Evolutionary conservation across 2,113 vertebrate species (phyloP).

Genomic region (Azemiops feae): DNA sequence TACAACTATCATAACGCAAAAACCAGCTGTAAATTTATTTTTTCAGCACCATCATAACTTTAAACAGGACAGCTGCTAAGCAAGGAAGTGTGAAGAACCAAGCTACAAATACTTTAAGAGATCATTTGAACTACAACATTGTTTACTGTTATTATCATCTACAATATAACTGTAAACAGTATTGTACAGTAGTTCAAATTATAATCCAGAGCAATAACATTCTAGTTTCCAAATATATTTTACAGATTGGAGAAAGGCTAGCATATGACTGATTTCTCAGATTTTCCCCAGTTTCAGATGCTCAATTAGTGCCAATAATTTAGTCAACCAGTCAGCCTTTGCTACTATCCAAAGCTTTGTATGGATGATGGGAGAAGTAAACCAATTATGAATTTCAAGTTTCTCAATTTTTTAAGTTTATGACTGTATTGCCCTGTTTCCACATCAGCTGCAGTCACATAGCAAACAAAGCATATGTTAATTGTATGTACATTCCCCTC

Average conservation of each 20-base stretch:
- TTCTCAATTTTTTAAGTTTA: not conserved
- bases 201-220: not conserved
- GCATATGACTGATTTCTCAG: not conserved
- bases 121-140: not conserved
- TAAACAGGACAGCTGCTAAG: not conserved
- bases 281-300: not conserved
- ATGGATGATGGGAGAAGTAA: not conserved
- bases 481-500: not conserved
- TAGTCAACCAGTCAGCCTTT: not conserved
- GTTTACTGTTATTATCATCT: not conserved
- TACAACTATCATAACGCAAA: not conserved
- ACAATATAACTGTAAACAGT: not conserved
- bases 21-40: not conserved
- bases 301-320: not conserved
- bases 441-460: not conserved
- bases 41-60: not conserved
- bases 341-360: not conserved
- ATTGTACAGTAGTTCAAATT: not conserved
- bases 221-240: not conserved
- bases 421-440: not conserved
- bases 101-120: not conserved
- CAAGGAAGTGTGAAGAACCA: not conserved
- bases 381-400: not conserved
- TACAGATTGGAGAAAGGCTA: not conserved
- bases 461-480: not conserved